These are phyloP conservation scores for Origma solitaria DNA, from an alignment of 2,113 vertebrate species.

Conservation along the genomic window DNA sequence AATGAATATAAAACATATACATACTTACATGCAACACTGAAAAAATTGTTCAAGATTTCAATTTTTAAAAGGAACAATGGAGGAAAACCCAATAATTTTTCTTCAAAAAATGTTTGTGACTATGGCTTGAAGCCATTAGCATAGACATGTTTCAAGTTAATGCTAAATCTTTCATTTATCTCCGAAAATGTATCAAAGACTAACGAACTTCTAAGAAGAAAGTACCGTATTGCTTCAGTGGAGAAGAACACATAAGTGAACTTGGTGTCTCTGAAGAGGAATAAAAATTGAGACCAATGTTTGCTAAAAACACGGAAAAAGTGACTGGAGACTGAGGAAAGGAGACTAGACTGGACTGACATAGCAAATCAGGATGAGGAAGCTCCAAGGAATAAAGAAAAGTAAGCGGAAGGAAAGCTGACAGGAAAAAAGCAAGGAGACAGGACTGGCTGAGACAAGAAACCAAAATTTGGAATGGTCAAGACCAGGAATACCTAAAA, in stretches of 20 bases:
- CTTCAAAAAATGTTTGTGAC: not conserved
- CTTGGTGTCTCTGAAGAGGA: not conserved
- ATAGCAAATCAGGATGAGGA: not conserved
- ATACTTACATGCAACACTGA: fast-evolving
- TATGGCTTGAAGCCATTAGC: not conserved
- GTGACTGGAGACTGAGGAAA: not conserved
- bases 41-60: not conserved
- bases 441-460: not conserved
- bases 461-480: not conserved
- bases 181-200: not conserved
- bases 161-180: not conserved
- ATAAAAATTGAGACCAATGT: not conserved
- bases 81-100: not conserved
- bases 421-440: not conserved
- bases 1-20: not conserved
- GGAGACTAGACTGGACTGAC: not conserved
- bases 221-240: not conserved
- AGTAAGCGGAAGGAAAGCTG: not conserved
- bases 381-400: not conserved
- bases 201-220: not conserved
- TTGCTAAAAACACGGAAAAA: not conserved
- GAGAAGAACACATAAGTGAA: not conserved
- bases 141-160: not conserved
- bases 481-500: not conserved
- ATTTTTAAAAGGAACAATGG: not conserved